Percentiles rank a stretch among this genome's conserved stretches.
phyloP scores from a whole-genome alignment of 2,113 vertebrate genomes.

The Pica pica region DNA sequence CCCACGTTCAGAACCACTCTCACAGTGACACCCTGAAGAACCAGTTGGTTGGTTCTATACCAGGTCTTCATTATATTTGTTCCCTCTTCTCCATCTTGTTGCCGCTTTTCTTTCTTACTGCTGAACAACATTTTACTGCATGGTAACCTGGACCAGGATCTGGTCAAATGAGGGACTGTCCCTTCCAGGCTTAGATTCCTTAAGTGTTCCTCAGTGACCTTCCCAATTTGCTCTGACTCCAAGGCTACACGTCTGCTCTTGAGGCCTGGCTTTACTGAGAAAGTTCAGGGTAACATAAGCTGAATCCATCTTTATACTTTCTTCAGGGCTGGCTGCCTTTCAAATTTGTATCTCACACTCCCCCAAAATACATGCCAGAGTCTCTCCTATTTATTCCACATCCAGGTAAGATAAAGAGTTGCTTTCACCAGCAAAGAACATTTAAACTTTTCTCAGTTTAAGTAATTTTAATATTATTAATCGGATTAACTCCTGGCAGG shows the following conservation, averaged over 20 bases:
- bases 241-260: neutral
- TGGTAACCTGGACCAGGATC: neutral
- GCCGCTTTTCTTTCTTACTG: neutral
- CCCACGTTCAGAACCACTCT: rapidly evolving
- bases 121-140: neutral
- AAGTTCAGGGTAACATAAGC: neutral
- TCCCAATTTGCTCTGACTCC: neutral
- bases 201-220: neutral
- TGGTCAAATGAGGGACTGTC: neutral
- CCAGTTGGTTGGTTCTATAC: no score
- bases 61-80: neutral
- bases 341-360: neutral
- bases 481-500: neutral
- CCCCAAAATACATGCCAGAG: rapidly evolving
- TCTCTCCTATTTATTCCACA: neutral
- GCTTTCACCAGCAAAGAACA: neutral
- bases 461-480: neutral
- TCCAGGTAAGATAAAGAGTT: neutral
- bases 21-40: neutral
- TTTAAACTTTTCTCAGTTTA: neutral
- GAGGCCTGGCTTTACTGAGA: neutral
- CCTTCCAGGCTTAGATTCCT: neutral
- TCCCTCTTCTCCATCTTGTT: neutral
- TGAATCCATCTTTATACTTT: neutral
- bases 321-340: neutral